phyloP scores from a whole-genome alignment of 2,888 invertebrate species.

The Dendrolimus houi region DNA sequence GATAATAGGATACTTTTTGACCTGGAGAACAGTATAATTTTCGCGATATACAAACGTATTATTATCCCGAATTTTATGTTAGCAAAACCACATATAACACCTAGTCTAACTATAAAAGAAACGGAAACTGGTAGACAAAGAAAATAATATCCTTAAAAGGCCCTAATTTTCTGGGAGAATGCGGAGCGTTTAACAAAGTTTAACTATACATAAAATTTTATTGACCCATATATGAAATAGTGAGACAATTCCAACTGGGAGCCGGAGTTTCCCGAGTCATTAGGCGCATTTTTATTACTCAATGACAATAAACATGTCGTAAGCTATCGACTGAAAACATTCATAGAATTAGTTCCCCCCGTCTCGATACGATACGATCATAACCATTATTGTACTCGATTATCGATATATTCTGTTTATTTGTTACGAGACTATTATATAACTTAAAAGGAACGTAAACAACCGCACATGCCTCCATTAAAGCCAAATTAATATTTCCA shows the following conservation, averaged over 20 bases:
- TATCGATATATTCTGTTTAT: constrained; percentile 25
- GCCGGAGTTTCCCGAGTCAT: constrained; percentile 65
- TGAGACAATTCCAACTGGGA: constrained; percentile 59
- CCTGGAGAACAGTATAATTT: too few relatives aligned
- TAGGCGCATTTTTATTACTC: constrained; percentile 70
- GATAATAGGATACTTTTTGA: too few relatives aligned
- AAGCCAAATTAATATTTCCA: background rate
- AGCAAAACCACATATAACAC: too few relatives aligned
- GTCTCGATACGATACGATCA: constrained; percentile 44
- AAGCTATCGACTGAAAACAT: constrained; percentile 72
- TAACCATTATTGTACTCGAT: constrained; percentile 58
- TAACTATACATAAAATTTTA: constrained; percentile 75
- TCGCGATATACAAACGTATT: too few relatives aligned
- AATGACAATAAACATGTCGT: constrained; percentile 73
- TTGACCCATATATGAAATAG: constrained; percentile 74
- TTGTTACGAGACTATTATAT: constrained; percentile 3
- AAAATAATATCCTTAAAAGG: constrained; percentile 12
- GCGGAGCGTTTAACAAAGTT: constrained; percentile 64
- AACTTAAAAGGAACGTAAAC: constrained; percentile 1
- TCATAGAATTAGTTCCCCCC: constrained; percentile 60
- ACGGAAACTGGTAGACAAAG: too few relatives aligned
- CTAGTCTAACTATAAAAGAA: too few relatives aligned
- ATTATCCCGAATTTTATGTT: too few relatives aligned
- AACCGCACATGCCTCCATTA: background rate
- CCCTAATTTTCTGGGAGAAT: constrained; percentile 30